These are phyloP conservation scores for Eupeodes corollae DNA, from an alignment of 1,140 invertebrate genomes.

Conservation along the genomic window DNA sequence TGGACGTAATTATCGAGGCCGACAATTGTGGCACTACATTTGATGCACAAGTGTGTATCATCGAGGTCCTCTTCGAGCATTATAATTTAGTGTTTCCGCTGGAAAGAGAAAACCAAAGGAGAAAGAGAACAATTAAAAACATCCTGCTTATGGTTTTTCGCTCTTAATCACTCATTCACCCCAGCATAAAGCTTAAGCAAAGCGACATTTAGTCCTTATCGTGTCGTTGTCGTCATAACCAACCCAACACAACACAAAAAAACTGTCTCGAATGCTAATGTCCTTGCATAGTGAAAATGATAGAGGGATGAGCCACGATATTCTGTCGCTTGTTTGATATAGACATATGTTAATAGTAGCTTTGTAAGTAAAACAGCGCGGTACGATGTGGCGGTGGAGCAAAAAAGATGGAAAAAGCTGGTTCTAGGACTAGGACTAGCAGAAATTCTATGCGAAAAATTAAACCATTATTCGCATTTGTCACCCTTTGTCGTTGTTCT, in stretches of 20 bases:
- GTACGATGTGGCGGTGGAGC: not conserved
- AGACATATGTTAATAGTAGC: not conserved
- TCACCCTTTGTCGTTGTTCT: slow-evolving; percentile 13
- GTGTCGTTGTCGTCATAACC: too few relatives aligned
- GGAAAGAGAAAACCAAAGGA: too few relatives aligned
- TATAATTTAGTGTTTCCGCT: not conserved
- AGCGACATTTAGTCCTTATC: too few relatives aligned
- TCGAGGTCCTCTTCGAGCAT: slow-evolving; percentile 49
- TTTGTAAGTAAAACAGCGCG: not conserved
- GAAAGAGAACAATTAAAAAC: too few relatives aligned
- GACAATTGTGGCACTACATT: slow-evolving; percentile 66
- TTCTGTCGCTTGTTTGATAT: not conserved
- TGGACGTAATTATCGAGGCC: slow-evolving; percentile 72
- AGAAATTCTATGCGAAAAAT: slow-evolving; percentile 19
- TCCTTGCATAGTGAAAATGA: too few relatives aligned
- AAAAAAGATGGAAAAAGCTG: not conserved
- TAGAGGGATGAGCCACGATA: too few relatives aligned
- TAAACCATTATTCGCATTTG: slow-evolving; percentile 34
- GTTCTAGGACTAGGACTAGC: not conserved
- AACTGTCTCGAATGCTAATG: too few relatives aligned
- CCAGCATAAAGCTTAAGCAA: too few relatives aligned
- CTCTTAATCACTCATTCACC: too few relatives aligned
- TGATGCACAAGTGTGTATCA: slow-evolving; percentile 73
- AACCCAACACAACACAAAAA: too few relatives aligned
- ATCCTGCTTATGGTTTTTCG: too few relatives aligned